Conservation (phyloP, 2,888 invertebrate genomes). For the Tetragnatha montana region DNA sequence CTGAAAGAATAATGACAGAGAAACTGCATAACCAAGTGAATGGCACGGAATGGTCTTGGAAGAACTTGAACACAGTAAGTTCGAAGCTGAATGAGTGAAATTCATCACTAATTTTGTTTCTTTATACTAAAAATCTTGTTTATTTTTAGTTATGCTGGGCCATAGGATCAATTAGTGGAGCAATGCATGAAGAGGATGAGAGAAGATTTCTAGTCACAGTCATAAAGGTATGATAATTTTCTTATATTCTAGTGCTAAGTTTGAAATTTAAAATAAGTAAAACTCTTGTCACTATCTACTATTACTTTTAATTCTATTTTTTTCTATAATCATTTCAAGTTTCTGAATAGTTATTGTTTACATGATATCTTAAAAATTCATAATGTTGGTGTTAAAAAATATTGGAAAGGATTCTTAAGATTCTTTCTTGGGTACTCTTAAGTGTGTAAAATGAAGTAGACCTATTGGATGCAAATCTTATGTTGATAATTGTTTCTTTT, state of each 20-base stretch:
- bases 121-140: not conserved
- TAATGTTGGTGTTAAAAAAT: not conserved
- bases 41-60: slow-evolving; percentile 99
- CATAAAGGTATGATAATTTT: slow-evolving; percentile 82
- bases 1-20: slow-evolving; percentile 99
- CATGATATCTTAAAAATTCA: not conserved
- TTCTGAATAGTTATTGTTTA: not conserved
- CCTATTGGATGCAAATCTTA: too few relatives aligned
- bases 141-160: slow-evolving; percentile 92
- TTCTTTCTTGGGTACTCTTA: not conserved
- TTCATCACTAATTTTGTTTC: not conserved
- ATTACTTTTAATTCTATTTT: not conserved
- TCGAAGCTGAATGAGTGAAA: not conserved
- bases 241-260: too few relatives aligned
- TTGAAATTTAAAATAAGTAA: too few relatives aligned
- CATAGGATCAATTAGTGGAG: slow-evolving; percentile 98
- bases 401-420: not conserved
- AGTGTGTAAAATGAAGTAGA: not conserved
- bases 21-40: slow-evolving; percentile 98
- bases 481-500: slow-evolving; percentile 41
- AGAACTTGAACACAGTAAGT: slow-evolving; percentile 93
- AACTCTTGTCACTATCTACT: not conserved
- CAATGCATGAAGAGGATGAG: slow-evolving; percentile 99
- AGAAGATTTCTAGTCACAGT: slow-evolving; percentile 99
- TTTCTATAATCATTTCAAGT: not conserved